Percentiles rank a stretch among this genome's conserved stretches.
phyloP scores from a whole-genome alignment of 2,888 invertebrate genomes.

The Hirtodrosophila duncani region DNA sequence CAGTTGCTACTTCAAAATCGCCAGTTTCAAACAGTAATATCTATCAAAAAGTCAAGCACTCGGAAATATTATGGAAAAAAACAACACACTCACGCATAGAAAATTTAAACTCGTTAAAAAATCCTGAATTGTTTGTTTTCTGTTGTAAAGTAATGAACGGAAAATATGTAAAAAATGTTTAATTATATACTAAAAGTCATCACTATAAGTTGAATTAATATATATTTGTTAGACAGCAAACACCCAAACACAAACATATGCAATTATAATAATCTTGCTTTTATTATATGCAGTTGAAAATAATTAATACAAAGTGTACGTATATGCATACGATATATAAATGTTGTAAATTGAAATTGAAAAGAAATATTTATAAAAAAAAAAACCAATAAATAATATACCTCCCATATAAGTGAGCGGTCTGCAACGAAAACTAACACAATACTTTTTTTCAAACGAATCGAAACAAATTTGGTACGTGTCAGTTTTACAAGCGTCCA shows the following conservation, averaged over 20 bases:
- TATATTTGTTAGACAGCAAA: slow-evolving; percentile 53
- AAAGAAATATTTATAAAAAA: no score
- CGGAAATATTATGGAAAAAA: slow-evolving; percentile 27
- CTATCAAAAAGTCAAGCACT: slow-evolving; percentile 15
- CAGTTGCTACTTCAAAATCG: slow-evolving; percentile 69
- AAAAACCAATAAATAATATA: no score
- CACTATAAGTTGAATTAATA: slow-evolving; percentile 76
- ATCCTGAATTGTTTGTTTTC: slow-evolving; percentile 63
- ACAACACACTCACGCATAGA: slow-evolving; percentile 24
- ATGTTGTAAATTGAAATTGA: no score
- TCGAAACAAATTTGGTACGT: no score
- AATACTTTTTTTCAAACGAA: no score
- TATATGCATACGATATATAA: no score
- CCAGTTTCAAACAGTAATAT: slow-evolving; percentile 70
- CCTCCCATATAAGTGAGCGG: no score
- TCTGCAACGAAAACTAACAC: no score
- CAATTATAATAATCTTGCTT: slow-evolving; percentile 64
- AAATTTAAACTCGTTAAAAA: slow-evolving; percentile 44
- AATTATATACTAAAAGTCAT: slow-evolving; percentile 78
- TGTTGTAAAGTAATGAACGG: no score
- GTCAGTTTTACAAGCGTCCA: no score
- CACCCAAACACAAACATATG: slow-evolving; percentile 38
- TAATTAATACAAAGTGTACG: no score
- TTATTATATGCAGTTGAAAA: no score
- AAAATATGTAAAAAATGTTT: slow-evolving; percentile 60